Conservation (phyloP, 2,888 invertebrate genomes). For the Himalopsyche kuldschensis region DNA sequence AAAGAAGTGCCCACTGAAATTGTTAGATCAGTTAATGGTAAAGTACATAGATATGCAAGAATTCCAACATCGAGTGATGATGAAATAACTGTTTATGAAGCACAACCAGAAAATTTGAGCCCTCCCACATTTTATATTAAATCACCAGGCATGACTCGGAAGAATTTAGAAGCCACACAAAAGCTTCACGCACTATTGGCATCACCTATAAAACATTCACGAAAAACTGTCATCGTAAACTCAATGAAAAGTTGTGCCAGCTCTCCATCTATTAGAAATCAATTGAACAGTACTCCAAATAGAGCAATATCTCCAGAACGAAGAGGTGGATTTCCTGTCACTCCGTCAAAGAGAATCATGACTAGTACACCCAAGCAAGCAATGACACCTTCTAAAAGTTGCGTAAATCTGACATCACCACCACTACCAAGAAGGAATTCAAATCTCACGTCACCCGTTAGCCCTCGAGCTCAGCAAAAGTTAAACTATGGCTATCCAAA, state of each 20-base stretch:
- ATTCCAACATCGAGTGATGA: conserved; percentile 59
- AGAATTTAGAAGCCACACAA: conserved; percentile 72
- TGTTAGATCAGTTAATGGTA: conserved; percentile 68
- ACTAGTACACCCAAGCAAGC: conserved; percentile 54
- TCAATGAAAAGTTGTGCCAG: conserved; percentile 53
- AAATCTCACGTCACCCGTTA: conserved; percentile 46
- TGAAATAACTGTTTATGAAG: conserved; percentile 5
- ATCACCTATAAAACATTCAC: conserved; percentile 67
- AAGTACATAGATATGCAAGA: conserved; percentile 61
- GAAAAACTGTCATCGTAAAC: conserved; percentile 39
- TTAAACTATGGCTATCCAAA: conserved; percentile 53
- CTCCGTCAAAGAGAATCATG: conserved; percentile 47
- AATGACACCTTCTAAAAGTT: conserved; percentile 56
- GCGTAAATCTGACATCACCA: conserved; percentile 50
- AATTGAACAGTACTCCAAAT: conserved; percentile 45
- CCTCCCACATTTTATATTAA: conserved; percentile 40
- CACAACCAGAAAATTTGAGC: conserved; percentile 10
- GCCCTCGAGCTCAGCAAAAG: conserved; percentile 62
- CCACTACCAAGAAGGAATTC: conserved; percentile 41
- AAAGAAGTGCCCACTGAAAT: conserved; percentile 62
- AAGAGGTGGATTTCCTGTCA: conserved; percentile 43
- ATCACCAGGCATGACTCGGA: conserved; percentile 55
- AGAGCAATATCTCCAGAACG: conserved; percentile 42
- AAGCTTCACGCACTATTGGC: conserved; percentile 74
- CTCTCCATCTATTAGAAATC: conserved; percentile 55